Conservation (phyloP, 2,113 vertebrate species). For the Cacatua alba region DNA sequence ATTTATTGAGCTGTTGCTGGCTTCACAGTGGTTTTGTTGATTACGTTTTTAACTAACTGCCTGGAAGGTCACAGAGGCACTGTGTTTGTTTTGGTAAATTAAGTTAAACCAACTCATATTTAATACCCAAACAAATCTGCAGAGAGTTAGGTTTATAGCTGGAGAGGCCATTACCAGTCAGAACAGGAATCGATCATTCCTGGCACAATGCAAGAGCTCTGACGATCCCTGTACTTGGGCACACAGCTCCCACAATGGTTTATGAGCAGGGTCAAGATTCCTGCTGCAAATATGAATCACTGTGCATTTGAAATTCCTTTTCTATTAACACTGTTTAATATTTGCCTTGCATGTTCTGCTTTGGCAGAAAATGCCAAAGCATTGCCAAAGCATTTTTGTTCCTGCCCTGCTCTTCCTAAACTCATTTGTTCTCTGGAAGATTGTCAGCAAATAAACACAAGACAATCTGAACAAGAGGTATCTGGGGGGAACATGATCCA, state of each 20-base stretch:
- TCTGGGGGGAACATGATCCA: neutral
- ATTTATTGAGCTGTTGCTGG: neutral
- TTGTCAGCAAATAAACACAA: neutral
- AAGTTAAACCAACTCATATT: neutral
- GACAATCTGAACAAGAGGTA: neutral
- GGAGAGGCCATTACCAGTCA: neutral
- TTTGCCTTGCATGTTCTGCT: neutral
- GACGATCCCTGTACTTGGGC: neutral
- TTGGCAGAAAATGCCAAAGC: neutral
- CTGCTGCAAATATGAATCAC: neutral
- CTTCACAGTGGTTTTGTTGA: neutral
- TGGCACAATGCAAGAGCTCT: neutral
- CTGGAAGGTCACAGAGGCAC: neutral
- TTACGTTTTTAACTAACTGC: neutral
- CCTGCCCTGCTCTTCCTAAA: neutral
- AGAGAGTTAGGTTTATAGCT: neutral
- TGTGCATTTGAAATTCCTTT: neutral
- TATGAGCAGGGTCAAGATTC: neutral
- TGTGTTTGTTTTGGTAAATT: neutral
- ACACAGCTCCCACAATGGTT: fast-evolving
- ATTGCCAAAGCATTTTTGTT: slow-evolving; percentile 34
- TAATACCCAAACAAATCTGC: slow-evolving; percentile 25
- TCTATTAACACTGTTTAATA: neutral
- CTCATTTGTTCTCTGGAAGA: slow-evolving; percentile 20
- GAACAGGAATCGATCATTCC: neutral